Evolutionary conservation across 2,797 vertebrate genomes (phyloP).

Genomic region (Phoxinus dragarum): DNA sequence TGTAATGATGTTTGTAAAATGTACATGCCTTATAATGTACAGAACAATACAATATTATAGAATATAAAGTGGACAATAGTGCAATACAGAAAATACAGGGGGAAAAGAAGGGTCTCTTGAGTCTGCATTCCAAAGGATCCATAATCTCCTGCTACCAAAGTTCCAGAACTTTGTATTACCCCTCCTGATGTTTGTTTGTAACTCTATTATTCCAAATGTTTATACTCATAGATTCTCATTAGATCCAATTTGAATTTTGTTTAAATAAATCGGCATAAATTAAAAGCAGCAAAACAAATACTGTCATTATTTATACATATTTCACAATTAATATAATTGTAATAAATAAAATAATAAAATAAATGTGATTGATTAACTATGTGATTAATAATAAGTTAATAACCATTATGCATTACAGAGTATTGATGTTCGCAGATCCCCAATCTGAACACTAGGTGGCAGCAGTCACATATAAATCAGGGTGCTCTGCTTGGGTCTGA

Average conservation of each 20-base stretch:
- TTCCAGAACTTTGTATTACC: background rate
- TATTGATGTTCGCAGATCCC: background rate
- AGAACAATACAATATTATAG: background rate
- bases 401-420: background rate
- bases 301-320: background rate
- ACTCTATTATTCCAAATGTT: background rate
- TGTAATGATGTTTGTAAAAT: background rate
- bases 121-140: background rate
- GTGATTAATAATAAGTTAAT: background rate
- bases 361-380: background rate
- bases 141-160: background rate
- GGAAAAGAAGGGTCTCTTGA: background rate
- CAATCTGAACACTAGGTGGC: slow-evolving; percentile 43
- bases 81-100: background rate
- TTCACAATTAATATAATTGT: background rate
- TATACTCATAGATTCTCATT: background rate
- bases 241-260: background rate
- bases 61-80: background rate
- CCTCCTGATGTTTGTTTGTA: background rate
- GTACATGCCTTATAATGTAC: background rate
- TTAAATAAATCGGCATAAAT: background rate
- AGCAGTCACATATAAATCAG: background rate
- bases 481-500: background rate
- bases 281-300: background rate
- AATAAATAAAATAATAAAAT: background rate